Evolutionary conservation across 1,140 invertebrate genomes (phyloP).

Genomic region (Drosophila kohkoa): DNA sequence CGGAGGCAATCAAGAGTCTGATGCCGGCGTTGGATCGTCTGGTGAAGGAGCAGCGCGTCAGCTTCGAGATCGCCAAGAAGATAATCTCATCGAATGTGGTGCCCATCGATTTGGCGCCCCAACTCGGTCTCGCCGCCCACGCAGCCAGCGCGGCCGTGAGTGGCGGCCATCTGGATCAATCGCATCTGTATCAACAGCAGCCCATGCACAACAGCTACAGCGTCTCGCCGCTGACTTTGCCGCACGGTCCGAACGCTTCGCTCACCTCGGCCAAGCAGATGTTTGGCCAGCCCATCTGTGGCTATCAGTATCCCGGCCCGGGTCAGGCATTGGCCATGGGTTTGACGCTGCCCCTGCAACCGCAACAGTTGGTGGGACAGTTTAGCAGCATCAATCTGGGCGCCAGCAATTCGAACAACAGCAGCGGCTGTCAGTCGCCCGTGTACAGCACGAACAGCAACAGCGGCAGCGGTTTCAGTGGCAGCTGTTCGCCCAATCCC

Average conservation of each 20-base stretch:
- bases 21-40: conserved; percentile 82
- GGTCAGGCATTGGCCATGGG: conserved; percentile 3
- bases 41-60: conserved; percentile 84
- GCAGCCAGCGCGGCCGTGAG: conserved; percentile 66
- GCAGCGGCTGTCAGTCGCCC: conserved; percentile 79
- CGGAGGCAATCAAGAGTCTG: conserved; percentile 80
- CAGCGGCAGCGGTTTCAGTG: conserved; percentile 75
- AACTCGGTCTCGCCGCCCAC: conserved; percentile 80
- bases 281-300: conserved; percentile 71
- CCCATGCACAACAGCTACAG: conserved; percentile 70
- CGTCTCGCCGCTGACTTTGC: conserved; percentile 71
- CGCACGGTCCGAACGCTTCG: conserved; percentile 65
- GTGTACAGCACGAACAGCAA: conserved; percentile 72
- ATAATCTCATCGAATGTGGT: conserved; percentile 84
- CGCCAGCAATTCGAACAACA: conserved; percentile 68
- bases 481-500: conserved; percentile 77
- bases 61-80: conserved; percentile 82
- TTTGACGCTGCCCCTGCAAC: conserved; percentile 56
- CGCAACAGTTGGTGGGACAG: conserved; percentile 73
- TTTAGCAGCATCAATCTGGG: conserved; percentile 79
- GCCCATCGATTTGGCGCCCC: conserved; percentile 84
- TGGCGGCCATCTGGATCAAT: conserved; percentile 71
- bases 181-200: conserved; percentile 57
- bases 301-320: conserved; percentile 54
- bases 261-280: conserved; percentile 70